Evolutionary conservation across 1,140 invertebrate genomes (phyloP).

Genomic region (Drosophila murphyi): DNA sequence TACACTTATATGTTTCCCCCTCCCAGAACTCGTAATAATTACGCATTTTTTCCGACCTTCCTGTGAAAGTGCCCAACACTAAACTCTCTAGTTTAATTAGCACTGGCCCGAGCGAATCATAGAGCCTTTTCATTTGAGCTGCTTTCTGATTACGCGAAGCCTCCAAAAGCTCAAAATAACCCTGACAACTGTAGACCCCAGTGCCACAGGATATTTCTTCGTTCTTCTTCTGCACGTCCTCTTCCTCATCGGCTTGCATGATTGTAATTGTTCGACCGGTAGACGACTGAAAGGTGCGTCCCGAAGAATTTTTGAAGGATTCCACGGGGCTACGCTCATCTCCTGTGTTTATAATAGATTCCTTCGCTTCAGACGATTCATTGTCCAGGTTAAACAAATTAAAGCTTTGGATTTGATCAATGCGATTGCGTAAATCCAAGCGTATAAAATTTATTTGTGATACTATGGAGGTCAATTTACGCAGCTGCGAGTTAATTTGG

Average conservation of each 20-base stretch:
- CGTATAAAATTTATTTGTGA: constrained; percentile 92
- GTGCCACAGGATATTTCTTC: constrained; percentile 57
- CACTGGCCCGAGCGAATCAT: constrained; percentile 90
- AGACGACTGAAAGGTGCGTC: constrained; percentile 38
- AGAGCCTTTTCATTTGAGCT: constrained; percentile 88
- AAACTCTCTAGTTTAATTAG: constrained; percentile 93
- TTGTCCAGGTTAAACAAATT: constrained; percentile 86
- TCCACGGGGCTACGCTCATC: no score
- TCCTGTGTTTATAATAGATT: neutral
- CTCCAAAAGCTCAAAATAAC: constrained; percentile 85
- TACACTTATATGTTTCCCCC: constrained; percentile 87
- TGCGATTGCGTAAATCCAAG: constrained; percentile 87
- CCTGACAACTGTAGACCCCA: constrained; percentile 84
- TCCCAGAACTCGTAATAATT: constrained; percentile 90
- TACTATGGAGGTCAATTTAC: constrained; percentile 88
- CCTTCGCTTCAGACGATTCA: neutral
- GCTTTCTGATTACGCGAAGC: constrained; percentile 88
- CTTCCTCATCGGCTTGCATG: constrained; percentile 30
- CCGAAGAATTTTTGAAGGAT: neutral
- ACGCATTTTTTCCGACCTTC: constrained; percentile 88
- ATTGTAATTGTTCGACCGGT: constrained; percentile 47
- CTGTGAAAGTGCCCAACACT: constrained; percentile 88
- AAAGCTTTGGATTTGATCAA: constrained; percentile 86
- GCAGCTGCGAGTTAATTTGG: constrained; percentile 85
- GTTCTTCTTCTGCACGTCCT: constrained; percentile 10